A percentile compares a stretch with the other conserved stretches of the same genome.
phyloP scores from a whole-genome alignment of 2,888 invertebrate species.

The Eucera pruinosa region DNA sequence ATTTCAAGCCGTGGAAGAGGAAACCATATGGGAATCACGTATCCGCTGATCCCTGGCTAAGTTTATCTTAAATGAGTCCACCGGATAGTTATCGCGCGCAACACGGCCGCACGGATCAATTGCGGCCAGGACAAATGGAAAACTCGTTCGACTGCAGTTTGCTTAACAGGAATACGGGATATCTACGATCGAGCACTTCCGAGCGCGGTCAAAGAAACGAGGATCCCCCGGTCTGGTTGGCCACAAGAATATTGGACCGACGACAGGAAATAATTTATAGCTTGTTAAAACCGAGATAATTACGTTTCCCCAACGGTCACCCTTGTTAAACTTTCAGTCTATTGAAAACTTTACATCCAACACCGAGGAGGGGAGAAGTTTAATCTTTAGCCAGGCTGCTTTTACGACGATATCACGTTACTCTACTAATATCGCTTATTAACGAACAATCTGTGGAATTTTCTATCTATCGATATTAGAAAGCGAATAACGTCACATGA shows the following conservation, averaged over 20 bases:
- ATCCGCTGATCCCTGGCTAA: slow-evolving; percentile 70
- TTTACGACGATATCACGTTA: slow-evolving; percentile 11
- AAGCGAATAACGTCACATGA: no score
- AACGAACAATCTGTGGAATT: slow-evolving; percentile 16
- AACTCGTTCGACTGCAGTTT: slow-evolving; percentile 58
- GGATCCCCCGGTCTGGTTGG: background rate
- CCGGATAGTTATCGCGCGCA: slow-evolving; percentile 57
- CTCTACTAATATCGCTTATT: slow-evolving; percentile 6
- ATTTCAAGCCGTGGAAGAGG: slow-evolving; percentile 58
- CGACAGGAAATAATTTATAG: slow-evolving; percentile 50
- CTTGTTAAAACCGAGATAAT: slow-evolving; percentile 50
- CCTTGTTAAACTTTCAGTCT: slow-evolving; percentile 31
- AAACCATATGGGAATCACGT: slow-evolving; percentile 73
- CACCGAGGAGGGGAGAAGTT: background rate
- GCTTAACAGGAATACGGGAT: slow-evolving; percentile 51
- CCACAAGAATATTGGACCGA: slow-evolving; percentile 38
- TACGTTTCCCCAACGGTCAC: slow-evolving; percentile 19
- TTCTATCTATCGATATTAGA: background rate
- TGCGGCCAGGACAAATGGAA: slow-evolving; percentile 59
- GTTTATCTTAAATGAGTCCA: slow-evolving; percentile 74
- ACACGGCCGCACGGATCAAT: slow-evolving; percentile 57
- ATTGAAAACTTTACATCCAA: slow-evolving; percentile 41
- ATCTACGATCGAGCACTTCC: slow-evolving; percentile 39
- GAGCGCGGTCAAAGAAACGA: slow-evolving; percentile 13
- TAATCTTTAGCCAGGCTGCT: slow-evolving; percentile 25